Conservation (phyloP, 2,888 invertebrate species). For the Polyommatus iphigenia region DNA sequence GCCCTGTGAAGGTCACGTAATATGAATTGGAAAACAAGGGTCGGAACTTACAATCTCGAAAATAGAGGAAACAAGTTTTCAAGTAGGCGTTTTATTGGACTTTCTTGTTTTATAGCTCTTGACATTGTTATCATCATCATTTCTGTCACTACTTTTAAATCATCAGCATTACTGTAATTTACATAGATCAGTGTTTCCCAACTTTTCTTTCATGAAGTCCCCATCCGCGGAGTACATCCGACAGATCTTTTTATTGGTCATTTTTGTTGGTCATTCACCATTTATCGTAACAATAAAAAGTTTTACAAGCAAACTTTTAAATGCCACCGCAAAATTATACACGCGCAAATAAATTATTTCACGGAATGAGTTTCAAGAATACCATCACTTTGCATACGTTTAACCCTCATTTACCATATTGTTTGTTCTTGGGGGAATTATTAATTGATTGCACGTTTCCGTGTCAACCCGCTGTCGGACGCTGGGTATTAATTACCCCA, state of each 20-base stretch:
- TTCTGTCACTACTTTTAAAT: background rate
- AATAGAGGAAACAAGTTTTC: slow-evolving; percentile 10
- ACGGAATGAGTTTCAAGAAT: slow-evolving; percentile 9
- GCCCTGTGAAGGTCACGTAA: background rate
- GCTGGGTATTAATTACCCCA: slow-evolving; percentile 9
- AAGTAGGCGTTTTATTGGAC: background rate
- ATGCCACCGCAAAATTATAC: background rate
- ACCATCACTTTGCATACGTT: slow-evolving; percentile 15
- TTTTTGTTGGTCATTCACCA: background rate
- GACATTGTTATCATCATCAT: background rate
- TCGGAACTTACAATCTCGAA: background rate
- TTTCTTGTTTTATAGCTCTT: background rate
- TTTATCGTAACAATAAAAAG: background rate
- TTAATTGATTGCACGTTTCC: slow-evolving; percentile 22
- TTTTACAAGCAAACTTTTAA: background rate
- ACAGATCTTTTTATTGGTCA: no score
- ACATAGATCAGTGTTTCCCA: background rate
- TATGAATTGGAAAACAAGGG: slow-evolving; percentile 27
- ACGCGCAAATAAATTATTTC: background rate
- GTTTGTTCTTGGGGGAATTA: slow-evolving; percentile 26
- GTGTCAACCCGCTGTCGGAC: slow-evolving; percentile 6
- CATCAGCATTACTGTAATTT: background rate
- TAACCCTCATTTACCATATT: slow-evolving; percentile 13
- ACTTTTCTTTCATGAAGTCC: no score
- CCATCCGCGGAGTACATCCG: no score